A percentile compares a stretch with the other conserved stretches of the same genome.
Conservation (phyloP, 2,113 vertebrate species). For the Helogale parvula region DNA sequence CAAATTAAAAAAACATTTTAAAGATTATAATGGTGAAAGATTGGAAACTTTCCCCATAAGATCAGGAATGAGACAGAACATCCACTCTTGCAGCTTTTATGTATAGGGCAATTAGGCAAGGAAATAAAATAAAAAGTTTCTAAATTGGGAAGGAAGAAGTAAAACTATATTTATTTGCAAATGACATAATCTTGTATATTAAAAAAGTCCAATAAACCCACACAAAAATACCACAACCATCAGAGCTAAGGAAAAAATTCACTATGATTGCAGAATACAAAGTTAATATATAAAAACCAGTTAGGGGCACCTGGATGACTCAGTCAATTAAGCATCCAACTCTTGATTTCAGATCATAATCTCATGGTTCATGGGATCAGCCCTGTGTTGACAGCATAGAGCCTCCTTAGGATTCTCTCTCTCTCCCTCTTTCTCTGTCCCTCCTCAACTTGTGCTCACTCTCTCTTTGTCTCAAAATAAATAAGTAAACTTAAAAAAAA, state of each 20-base stretch:
- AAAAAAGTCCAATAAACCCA: background rate
- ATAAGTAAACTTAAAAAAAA: too few species aligned
- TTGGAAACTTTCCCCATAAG: background rate
- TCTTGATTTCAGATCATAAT: too few species aligned
- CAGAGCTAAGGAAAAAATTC: background rate
- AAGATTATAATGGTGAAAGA: background rate
- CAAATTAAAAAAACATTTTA: too few species aligned
- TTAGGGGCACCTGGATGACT: too few species aligned
- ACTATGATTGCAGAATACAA: background rate
- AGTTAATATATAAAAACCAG: background rate
- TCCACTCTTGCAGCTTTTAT: background rate
- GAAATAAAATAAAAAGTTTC: background rate
- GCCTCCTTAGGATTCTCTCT: too few species aligned
- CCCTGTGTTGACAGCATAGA: too few species aligned
- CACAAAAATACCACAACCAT: background rate
- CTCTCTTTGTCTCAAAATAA: too few species aligned
- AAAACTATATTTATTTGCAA: background rate
- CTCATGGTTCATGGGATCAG: too few species aligned
- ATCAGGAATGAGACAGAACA: background rate
- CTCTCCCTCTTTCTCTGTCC: too few species aligned
- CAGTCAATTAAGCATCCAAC: too few species aligned
- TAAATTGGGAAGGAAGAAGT: background rate
- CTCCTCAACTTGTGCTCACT: too few species aligned
- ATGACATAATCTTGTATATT: background rate
- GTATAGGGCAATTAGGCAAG: background rate